Base-by-base conservation (phyloP, 1,140 invertebrate species). In the Cydia amplana region DNA sequence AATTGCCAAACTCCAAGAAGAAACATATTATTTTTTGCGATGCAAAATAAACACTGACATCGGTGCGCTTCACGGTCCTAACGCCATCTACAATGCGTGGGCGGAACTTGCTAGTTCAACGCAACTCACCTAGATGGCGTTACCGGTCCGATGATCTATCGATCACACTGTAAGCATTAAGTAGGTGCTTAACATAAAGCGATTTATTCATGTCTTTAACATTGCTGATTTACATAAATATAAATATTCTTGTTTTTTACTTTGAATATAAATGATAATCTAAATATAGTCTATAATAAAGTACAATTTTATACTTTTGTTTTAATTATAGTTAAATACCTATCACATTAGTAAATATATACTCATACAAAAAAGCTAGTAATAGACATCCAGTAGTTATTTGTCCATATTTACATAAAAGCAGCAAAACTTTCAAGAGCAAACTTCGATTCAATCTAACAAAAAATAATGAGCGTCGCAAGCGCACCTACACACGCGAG, bases 121-220 rank as follows among this genome's bases (percentile, higher is more conserved):
- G 10, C 6, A 74, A 25, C 64, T 25, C 16, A 6, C 28, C 73
- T 82, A 86, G 85, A 84, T 85, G 82, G 83, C 82, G 76, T 3
- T 77, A 82, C 60, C 20, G 36, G 73, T 51, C 78, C 20, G 1
- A 46, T 72, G 40, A 51, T 73, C 40, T 28, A 72, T 55, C 23
- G 46, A 32, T 46, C 43, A 20, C 51, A 32, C 12, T 10, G 14
- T 18, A 49, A 70, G 16, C 40, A 9, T 51, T 40, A 20, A 20
- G 18, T 20, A 23, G 55, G 20, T 23, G 55, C n/a, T 60, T 23
- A 1, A 23, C 20, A 23, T 10, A 5, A 23, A 60, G 20, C n/a
- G 51, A 23, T 60, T 60, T 60, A 60, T 60, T 10, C 9, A 60
- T 23, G 20, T 10, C 10, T 51, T 18, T n/a, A 51, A 18, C 0